Percentiles rank a stretch among this genome's conserved stretches.
Conservation (phyloP, 2,113 vertebrate genomes). For the Hystrix cristata region DNA sequence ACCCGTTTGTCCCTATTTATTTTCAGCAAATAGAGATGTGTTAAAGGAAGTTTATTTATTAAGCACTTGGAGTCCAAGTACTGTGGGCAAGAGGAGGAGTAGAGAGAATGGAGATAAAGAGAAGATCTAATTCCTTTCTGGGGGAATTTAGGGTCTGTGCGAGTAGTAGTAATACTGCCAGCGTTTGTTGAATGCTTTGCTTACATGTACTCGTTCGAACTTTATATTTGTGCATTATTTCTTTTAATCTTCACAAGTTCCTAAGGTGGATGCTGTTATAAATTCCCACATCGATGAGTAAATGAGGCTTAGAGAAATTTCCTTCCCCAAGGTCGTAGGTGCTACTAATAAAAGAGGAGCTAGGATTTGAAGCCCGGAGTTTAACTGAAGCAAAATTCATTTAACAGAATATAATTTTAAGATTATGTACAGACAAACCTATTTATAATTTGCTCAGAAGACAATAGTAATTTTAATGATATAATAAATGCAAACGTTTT, state of each 20-base stretch:
- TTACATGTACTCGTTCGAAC: not conserved
- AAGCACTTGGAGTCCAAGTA: not conserved
- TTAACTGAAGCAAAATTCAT: not conserved
- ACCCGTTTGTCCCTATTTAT: not conserved
- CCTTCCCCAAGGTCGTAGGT: not conserved
- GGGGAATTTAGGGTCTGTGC: not conserved
- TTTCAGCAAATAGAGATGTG: not conserved
- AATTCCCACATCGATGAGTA: not conserved
- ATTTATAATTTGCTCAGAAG: not conserved
- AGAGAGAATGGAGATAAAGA: not conserved
- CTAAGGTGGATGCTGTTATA: not conserved
- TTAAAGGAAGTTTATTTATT: slow-evolving; percentile 18
- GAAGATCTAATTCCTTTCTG: not conserved
- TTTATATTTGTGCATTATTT: not conserved
- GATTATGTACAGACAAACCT: not conserved
- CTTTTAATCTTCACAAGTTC: not conserved
- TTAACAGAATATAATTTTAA: not conserved
- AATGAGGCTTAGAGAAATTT: not conserved
- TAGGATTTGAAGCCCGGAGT: slow-evolving; percentile 8
- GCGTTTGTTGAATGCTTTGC: not conserved
- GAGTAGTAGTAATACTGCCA: not conserved
- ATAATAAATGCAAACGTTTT: slow-evolving; percentile 16
- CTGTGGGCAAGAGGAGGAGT: not conserved
- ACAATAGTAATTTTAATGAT: not conserved
- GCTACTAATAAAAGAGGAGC: not conserved